Base-by-base conservation (phyloP, 1,140 invertebrate genomes). In the Ectropis grisescens region DNA sequence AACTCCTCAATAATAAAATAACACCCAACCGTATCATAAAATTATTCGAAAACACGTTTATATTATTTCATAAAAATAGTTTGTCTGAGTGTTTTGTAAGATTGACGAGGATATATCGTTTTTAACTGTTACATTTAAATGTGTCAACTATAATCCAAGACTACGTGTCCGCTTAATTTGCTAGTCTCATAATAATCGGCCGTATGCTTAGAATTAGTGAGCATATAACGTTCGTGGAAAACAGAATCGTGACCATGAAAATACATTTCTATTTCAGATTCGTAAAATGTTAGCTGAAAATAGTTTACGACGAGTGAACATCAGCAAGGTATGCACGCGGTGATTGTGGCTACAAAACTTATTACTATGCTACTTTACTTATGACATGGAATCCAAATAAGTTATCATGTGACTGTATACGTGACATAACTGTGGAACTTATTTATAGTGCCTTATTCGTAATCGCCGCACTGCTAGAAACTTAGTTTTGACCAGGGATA, bases 351-450 rank as follows among this genome's bases (percentile, higher is more conserved):
- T 41, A 42, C 39, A 34, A 54, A 56, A 55, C 31, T 41, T 57
- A 34, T 51, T 56, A 46, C 44, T 61, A 76, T 31, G 70, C 75
- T 42, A 72, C 67, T 37, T 72, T 68, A 60, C 36, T 42, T 32
- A 31, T 47, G 37, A 47, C 22, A 34, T 36, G 30, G 44, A 47
- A 5, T 22, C n/a, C 11, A 47, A 49, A 55, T 40, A 33, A 48
- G 45, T 51, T 61, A 74, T 54, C 60, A 76, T 75, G 71, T 75
- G 67, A 79, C 70, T 75, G 48, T 66, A 41, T 61, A n/a, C n/a
- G 56, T 61, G 58, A 57, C 30, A 42, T 33, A 48, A 47, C 39
- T 36, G 34, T 54, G 38, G 45, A 52, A 54, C 50, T n/a, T n/a
- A 47, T 47, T 15, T 11, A 33, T 40, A 54, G 41, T 60, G 48